Base-by-base conservation (phyloP, 1,140 invertebrate genomes). In the Brachionus koreanus region DNA sequence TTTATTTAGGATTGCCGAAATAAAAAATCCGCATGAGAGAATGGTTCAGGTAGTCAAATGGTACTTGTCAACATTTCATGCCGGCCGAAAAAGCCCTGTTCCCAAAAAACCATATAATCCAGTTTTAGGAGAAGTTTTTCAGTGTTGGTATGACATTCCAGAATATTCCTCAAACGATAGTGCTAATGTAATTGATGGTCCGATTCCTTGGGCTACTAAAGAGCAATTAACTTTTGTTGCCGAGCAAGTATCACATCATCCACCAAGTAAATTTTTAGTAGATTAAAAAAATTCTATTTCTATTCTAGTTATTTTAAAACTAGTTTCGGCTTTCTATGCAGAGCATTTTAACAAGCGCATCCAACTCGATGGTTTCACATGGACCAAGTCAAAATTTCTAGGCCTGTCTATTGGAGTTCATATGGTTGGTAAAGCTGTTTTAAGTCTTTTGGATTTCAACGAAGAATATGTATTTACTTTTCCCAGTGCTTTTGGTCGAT, bases 31-130 rank as follows among this genome's bases (percentile, higher is more conserved):
- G 2, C 90, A 91, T 83, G 95, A 97, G 77, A 91, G 96, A 74
- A 97, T 98, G 92, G 91, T 98, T 5, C 94, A 96, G 89, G 93
- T 95, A 25, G 91, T 96, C 0, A 77, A 86, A 57, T 89, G 87
- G 87, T 89, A 89, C 83, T 77, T 89, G 75, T 87, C 87, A 16
- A 87, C 88, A 13, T 89, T 89, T 83, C 96, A 98, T 89, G 96
- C 96, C 25, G 95, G 96, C 0, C 91, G 96, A 81, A 96, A 96
- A 88, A 95, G 94, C 84, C 92, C 93, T 37, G 94, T 98, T 1
- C 89, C 88, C 61, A 89, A 89, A 83, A 89, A 89, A 83, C 88
- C 88, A 6, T 89, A 89, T 84, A 89, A 89, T 84, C 88, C 88
- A 7, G 88, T 89, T 77, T 83, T 89, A 10, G 88, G 88, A n/a